Evolutionary conservation across 1,140 invertebrate genomes (phyloP), one percentile per base, ranked within the genome.

Genomic region (Aphelenchoides avenae): DNA sequence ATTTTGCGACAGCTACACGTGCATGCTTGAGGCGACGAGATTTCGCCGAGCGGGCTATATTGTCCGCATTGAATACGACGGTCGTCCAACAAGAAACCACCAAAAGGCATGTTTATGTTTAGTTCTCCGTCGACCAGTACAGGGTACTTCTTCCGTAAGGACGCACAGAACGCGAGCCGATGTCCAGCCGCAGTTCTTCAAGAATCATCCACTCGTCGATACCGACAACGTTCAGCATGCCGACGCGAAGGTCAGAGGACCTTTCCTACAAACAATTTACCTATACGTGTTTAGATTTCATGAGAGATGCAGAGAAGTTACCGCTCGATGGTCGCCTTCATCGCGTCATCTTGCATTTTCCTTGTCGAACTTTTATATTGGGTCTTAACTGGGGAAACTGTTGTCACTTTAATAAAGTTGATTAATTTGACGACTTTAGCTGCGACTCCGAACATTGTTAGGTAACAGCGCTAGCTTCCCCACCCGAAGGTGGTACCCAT

Each of bases 11-110:
- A 84, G 84, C 1, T 96, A 96, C 78, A 95, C 91, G 0, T 91
- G 91, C 43, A 95, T 95, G 91, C 75, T 96, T 61, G 91, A 94
- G 77, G 95, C 91, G 0, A 91, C 95, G 0, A 81, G 91, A 68
- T 94, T 96, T 47, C 80, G 91, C 43, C 89, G 92, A 76, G 90
- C 90, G 6, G 91, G 91, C 1, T 96, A 93, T 80, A 92, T 91
- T 75, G 90, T 94, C 39, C 81, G 91, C 30, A 81, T 94, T 11
- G 87, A 87, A 0, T 94, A 91, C 77, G 89, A 92, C 65, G 80
- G 58, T 65, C n/a, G n/a, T n/a, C n/a, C n/a, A n/a, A n/a, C n/a
- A n/a, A n/a, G n/a, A n/a, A n/a, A n/a, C n/a, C 26, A 5, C 44
- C 26, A 47, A 54, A 53, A 3, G n/a, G 6, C 18, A 29, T 44